phyloP scores from a whole-genome alignment of 2,797 vertebrate species.

The Etheostoma nigrum region DNA sequence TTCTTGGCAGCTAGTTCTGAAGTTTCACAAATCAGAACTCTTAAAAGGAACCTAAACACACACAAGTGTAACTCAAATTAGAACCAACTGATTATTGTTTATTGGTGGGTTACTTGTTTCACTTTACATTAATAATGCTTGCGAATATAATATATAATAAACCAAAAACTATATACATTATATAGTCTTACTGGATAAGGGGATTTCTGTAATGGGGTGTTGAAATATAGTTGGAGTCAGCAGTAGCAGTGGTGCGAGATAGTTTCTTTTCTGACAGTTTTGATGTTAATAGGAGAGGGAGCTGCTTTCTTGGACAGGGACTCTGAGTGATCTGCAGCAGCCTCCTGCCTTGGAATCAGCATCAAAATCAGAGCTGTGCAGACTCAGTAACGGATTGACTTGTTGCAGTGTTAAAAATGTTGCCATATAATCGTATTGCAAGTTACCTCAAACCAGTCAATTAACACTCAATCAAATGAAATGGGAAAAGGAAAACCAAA shows the following conservation, averaged over 20 bases:
- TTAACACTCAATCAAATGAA: slow-evolving; percentile 1
- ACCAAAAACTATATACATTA: not conserved
- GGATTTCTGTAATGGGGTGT: not conserved
- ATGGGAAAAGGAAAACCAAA: not conserved
- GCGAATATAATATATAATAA: not conserved
- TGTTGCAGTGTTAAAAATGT: not conserved
- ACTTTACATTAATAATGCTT: not conserved
- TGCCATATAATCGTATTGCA: not conserved
- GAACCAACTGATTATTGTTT: not conserved
- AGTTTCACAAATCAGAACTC: not conserved
- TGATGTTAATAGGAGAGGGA: slow-evolving; percentile 29
- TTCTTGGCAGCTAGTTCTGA: not conserved
- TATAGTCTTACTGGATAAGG: not conserved
- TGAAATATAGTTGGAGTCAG: not conserved
- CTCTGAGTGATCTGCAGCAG: slow-evolving; percentile 30
- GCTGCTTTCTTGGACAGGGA: slow-evolving; percentile 5
- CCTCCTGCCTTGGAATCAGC: slow-evolving; percentile 14
- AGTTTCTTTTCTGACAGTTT: slow-evolving; percentile 40
- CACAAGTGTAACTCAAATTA: not conserved
- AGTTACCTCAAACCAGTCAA: not conserved
- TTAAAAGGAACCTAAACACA: not conserved
- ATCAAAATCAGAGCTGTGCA: slow-evolving; percentile 20
- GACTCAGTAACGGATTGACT: slow-evolving; percentile 20
- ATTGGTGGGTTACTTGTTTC: not conserved
- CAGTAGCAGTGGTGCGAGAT: not conserved